A percentile compares a stretch with the other conserved stretches of the same genome.
phyloP scores from a whole-genome alignment of 2,113 vertebrate genomes.

The Etheostoma spectabile region DNA sequence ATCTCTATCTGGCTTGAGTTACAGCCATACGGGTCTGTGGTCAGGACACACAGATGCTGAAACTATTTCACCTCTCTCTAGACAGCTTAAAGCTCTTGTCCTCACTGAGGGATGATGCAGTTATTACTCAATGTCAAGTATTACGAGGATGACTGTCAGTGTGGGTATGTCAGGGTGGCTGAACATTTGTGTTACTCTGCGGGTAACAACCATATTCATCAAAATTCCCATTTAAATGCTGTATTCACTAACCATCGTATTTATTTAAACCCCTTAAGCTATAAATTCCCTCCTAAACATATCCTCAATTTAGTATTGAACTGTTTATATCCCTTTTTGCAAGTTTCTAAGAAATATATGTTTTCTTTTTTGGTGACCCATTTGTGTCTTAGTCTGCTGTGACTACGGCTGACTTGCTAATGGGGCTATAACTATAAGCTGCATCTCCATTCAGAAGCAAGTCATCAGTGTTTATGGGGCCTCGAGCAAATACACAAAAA shows the following conservation, averaged over 20 bases:
- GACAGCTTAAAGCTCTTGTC: not conserved
- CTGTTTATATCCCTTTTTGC: no score
- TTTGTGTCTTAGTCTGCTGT: no score
- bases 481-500: conserved; percentile 40
- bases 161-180: not conserved
- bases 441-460: not conserved
- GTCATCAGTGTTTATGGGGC: conserved; percentile 23
- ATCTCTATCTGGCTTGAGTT: conserved; percentile 45
- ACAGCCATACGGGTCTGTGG: conserved; percentile 43
- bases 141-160: conserved; percentile 44
- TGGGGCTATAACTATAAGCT: conserved; percentile 4
- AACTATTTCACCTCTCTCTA: conserved; percentile 37
- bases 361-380: no score
- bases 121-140: conserved; percentile 40
- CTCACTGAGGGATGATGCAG: conserved; percentile 10
- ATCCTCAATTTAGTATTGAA: not conserved
- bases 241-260: not conserved
- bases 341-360: no score
- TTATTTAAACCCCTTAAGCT: not conserved
- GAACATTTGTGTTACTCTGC: not conserved
- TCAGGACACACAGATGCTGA: conserved; percentile 64
- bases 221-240: not conserved
- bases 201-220: not conserved
- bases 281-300: not conserved
- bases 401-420: conserved; percentile 8